phyloP scores from a whole-genome alignment of 2,113 vertebrate species.

The Hypocryptadius cinnamomeus region DNA sequence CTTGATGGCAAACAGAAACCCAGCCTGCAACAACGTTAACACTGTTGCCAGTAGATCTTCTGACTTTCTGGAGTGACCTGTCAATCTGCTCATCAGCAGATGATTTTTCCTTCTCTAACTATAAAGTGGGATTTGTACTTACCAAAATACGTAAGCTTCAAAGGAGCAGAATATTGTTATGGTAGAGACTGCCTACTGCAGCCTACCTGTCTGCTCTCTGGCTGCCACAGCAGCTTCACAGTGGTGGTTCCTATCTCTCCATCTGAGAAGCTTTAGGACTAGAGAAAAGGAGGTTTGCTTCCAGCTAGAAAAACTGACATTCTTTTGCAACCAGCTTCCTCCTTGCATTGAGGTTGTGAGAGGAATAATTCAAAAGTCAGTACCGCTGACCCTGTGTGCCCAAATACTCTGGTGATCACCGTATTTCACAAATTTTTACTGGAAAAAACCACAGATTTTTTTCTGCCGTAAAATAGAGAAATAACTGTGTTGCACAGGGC shows the following conservation, averaged over 20 bases:
- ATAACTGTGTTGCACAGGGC: background rate
- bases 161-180: background rate
- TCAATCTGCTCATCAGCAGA: background rate
- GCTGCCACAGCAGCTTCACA: background rate
- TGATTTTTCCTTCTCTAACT: background rate
- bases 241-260: background rate
- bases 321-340: background rate
- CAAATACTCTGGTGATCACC: background rate
- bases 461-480: background rate
- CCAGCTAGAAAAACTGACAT: background rate
- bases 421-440: background rate
- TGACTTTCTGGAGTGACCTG: background rate
- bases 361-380: background rate
- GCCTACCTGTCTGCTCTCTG: background rate
- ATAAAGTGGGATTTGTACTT: background rate
- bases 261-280: background rate
- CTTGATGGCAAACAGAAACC: background rate
- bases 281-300: background rate
- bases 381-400: fast-evolving
- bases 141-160: background rate
- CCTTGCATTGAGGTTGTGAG: background rate
- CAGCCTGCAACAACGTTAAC: background rate
- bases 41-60: background rate
- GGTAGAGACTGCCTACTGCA: background rate
- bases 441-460: background rate